Conservation (phyloP, 2,113 vertebrate species). For the Capra hircus region DNA sequence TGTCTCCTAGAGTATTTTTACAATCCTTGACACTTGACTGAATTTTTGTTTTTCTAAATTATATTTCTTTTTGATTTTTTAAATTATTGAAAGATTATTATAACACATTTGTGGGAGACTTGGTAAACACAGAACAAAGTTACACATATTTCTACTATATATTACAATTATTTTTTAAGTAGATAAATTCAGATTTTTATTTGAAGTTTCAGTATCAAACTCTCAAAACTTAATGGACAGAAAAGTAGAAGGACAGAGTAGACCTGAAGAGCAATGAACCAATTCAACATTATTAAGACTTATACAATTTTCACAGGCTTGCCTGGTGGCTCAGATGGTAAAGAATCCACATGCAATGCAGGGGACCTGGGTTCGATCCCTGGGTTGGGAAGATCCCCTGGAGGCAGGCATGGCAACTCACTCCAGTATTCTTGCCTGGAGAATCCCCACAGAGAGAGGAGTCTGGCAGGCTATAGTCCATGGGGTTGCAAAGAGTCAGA, state of each 20-base stretch:
- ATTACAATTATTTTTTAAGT: neutral
- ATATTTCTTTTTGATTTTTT: neutral
- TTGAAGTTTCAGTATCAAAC: neutral
- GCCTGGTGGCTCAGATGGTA: no score
- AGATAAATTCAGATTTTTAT: neutral
- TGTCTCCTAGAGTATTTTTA: neutral
- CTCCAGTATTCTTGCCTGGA: neutral
- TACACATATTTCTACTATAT: neutral
- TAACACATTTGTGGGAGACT: neutral
- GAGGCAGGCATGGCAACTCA: neutral
- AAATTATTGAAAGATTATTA: neutral
- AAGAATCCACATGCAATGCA: no score
- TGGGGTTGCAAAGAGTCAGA: neutral
- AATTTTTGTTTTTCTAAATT: neutral
- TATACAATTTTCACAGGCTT: neutral
- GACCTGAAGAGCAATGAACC: neutral
- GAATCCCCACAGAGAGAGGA: neutral
- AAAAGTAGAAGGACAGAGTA: neutral
- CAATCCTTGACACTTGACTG: neutral
- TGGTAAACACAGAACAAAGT: neutral
- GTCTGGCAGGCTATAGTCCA: neutral
- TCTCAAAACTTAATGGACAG: neutral
- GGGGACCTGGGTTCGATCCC: no score
- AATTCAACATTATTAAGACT: neutral
- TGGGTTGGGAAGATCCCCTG: neutral